Evolutionary conservation across 2,888 invertebrate species (phyloP).

Genomic region (Netelia virgata): DNA sequence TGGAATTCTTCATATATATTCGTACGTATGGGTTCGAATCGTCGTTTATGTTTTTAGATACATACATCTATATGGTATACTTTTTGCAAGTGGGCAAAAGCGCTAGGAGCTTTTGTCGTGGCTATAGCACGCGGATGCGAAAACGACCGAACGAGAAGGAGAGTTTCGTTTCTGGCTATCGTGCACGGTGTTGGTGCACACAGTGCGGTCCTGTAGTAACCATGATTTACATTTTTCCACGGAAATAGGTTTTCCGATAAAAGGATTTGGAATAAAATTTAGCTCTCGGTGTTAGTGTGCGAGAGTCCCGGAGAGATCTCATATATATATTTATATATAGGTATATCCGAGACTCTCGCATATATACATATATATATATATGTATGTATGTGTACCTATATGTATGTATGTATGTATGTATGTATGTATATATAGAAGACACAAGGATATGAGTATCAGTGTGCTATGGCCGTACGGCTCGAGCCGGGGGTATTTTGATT

Average conservation of each 20-base stretch:
- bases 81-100: conserved; percentile 13
- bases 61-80: conserved; percentile 29
- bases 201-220: conserved; percentile 71
- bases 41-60: conserved; percentile 37
- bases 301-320: conserved; percentile 12
- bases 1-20: conserved; percentile 11
- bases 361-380: not conserved
- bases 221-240: conserved; percentile 81
- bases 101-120: conserved; percentile 35
- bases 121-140: conserved; percentile 62
- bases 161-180: conserved; percentile 61
- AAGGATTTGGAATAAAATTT: conserved; percentile 83
- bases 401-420: not conserved
- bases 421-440: conserved; percentile 2
- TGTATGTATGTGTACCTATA: not conserved
- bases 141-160: conserved; percentile 62
- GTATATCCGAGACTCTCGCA: too few species aligned
- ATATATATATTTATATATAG: not conserved
- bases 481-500: conserved; percentile 81
- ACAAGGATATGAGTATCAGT: conserved; percentile 37
- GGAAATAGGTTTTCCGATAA: conserved; percentile 82
- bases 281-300: conserved; percentile 72
- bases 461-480: conserved; percentile 51
- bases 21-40: conserved; percentile 23
- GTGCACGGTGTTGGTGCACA: conserved; percentile 48